Evolutionary conservation across 2,888 invertebrate species (phyloP).

Genomic region (Exocentrus adspersus): DNA sequence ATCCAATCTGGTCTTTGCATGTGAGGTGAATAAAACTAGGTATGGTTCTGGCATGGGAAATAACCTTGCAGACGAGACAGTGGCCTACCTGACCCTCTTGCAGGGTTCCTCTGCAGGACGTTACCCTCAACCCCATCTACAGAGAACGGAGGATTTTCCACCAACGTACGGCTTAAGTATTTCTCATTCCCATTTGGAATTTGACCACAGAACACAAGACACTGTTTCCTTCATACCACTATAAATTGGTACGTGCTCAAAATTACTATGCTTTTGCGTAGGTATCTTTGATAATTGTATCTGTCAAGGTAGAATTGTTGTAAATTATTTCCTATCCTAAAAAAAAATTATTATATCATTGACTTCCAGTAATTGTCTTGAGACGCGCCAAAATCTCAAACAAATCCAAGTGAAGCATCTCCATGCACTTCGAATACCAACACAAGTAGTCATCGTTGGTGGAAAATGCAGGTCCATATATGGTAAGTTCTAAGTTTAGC

Average conservation of each 20-base stretch:
- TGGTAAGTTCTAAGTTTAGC: slow-evolving; percentile 26
- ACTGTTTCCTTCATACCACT: too few species aligned
- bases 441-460: slow-evolving; percentile 12
- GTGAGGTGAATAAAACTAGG: slow-evolving; percentile 43
- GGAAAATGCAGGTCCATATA: slow-evolving; percentile 17
- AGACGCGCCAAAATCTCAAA: slow-evolving; percentile 12
- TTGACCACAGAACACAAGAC: too few species aligned
- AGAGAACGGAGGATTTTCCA: slow-evolving; percentile 30
- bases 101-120: slow-evolving; percentile 40
- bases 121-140: slow-evolving; percentile 43
- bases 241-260: too few species aligned
- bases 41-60: slow-evolving; percentile 45
- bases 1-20: slow-evolving; percentile 26
- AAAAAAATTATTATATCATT: neutral
- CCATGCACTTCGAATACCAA: neutral
- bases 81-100: slow-evolving; percentile 45
- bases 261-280: too few species aligned
- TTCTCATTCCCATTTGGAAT: too few species aligned
- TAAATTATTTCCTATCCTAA: too few species aligned
- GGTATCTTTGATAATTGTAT: too few species aligned
- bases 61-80: slow-evolving; percentile 51
- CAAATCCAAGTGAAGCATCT: neutral
- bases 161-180: slow-evolving; percentile 15
- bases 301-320: too few species aligned
- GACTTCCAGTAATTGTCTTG: neutral